Evolutionary conservation across 2,113 vertebrate species (phyloP).

Genomic region (Hydrochoerus hydrochaeris): DNA sequence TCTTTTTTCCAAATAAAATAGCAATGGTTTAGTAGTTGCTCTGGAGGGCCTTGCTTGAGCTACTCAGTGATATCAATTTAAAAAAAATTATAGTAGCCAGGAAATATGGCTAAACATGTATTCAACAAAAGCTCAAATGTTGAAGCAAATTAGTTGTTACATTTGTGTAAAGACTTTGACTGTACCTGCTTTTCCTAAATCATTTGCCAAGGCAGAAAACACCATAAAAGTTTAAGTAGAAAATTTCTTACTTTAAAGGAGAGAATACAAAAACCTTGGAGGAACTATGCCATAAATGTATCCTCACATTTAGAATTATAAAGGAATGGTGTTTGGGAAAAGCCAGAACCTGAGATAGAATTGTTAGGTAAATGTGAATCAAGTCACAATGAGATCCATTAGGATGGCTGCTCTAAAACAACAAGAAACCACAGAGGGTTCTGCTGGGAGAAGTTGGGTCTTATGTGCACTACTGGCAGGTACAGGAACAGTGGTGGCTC

Average conservation of each 20-base stretch:
- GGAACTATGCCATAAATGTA: neutral
- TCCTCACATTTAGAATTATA: constrained; percentile 1
- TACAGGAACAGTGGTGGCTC: neutral
- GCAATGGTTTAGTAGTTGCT: neutral
- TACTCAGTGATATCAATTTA: neutral
- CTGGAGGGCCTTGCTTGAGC: neutral
- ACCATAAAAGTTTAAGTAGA: neutral
- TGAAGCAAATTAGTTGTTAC: neutral
- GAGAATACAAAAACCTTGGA: constrained; percentile 9
- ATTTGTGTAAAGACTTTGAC: neutral
- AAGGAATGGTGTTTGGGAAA: neutral
- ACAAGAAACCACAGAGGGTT: neutral
- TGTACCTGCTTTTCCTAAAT: constrained; percentile 28
- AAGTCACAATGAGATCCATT: neutral
- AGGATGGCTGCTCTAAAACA: neutral
- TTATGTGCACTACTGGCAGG: neutral
- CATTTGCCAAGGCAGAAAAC: constrained; percentile 13
- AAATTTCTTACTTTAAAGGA: constrained; percentile 38
- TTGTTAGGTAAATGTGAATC: neutral
- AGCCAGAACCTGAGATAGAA: neutral
- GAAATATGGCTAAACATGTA: constrained; percentile 47
- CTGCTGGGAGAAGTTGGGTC: neutral
- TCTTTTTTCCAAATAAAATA: neutral
- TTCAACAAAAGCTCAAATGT: neutral
- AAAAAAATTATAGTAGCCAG: constrained; percentile 4